Base-by-base conservation (phyloP, 2,113 vertebrate species). In the Vombatus ursinus region DNA sequence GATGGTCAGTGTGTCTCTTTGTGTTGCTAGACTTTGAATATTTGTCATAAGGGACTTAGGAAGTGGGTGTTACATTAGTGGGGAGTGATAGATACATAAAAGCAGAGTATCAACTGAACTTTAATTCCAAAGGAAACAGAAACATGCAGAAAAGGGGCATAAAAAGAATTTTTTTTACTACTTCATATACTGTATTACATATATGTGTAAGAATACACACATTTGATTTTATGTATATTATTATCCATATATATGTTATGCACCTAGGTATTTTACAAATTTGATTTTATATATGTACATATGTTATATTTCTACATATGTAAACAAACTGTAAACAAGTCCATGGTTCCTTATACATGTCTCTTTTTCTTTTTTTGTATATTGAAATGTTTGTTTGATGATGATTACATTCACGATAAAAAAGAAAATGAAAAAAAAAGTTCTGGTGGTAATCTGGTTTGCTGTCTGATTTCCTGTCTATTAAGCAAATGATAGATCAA, bases 381-480 rank as follows among this genome's bases (percentile, higher is more conserved):
- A 44, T 22, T 84, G n/a, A 84, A 23, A 23, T 84, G 14, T 44
- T 37, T 77, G 4, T n/a, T 44, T 22, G 37, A 84, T 44, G 68
- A 84, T 84, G n/a, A 84, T 77, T 57, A 57, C 28, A 10, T 31
- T 61, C 54, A 28, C 3, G 9, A 31, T 61, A 61, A 57, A 57
- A 61, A 10, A 77, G 68, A 77, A 77, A 77, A 77, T n/a, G 11
- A n/a, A 77, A 84, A 44, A 77, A 84, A 77, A 77, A 77, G 16
- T 84, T 19, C n/a, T 23, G 68, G 3, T 77, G 37, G 68, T 22
- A n/a, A 61, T 61, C 26, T 12, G 11, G 14, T 51, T 44, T 61
- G 90, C 90, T 90, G 49, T 51, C 91, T 57, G 48, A 84, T 90
- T 94, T 54, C n/a, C 92, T 77, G 93, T 94, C 89, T 95, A 48